Percentiles rank a stretch among this genome's conserved stretches.
phyloP scores from a whole-genome alignment of 2,113 vertebrate genomes.

The Ceuthmochares aereus region DNA sequence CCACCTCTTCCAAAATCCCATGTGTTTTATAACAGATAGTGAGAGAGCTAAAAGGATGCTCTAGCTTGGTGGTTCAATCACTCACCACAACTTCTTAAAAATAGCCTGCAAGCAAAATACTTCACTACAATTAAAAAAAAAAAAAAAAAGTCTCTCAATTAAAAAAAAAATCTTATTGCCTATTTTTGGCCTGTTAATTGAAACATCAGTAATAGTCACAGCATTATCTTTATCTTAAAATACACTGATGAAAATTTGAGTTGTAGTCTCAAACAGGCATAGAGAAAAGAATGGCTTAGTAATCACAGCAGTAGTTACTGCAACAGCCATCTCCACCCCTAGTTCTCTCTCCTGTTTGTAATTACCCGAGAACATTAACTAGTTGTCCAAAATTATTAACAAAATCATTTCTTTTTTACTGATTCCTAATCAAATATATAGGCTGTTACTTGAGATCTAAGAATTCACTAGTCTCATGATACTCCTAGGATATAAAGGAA shows the following conservation, averaged over 20 bases:
- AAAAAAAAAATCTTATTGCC: neutral
- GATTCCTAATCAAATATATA: neutral
- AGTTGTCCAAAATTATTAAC: constrained; percentile 9
- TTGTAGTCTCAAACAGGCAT: neutral
- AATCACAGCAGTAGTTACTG: neutral
- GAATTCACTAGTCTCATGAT: neutral
- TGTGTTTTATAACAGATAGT: neutral
- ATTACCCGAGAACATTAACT: neutral
- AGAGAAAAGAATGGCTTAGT: neutral
- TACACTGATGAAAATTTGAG: neutral
- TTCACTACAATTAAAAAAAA: neutral
- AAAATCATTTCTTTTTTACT: neutral
- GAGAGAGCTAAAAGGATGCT: neutral
- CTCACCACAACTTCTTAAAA: neutral
- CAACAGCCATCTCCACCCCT: neutral
- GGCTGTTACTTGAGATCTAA: neutral
- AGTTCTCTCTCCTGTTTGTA: neutral
- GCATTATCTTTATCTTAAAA: neutral
- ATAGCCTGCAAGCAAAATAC: neutral
- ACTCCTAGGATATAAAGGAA: neutral
- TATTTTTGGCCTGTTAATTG: neutral
- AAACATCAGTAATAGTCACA: neutral
- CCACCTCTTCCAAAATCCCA: neutral
- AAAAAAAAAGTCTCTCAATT: neutral
- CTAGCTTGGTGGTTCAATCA: neutral